phyloP scores from a whole-genome alignment of 2,888 invertebrate genomes.

The Gasteruption jaculator region DNA sequence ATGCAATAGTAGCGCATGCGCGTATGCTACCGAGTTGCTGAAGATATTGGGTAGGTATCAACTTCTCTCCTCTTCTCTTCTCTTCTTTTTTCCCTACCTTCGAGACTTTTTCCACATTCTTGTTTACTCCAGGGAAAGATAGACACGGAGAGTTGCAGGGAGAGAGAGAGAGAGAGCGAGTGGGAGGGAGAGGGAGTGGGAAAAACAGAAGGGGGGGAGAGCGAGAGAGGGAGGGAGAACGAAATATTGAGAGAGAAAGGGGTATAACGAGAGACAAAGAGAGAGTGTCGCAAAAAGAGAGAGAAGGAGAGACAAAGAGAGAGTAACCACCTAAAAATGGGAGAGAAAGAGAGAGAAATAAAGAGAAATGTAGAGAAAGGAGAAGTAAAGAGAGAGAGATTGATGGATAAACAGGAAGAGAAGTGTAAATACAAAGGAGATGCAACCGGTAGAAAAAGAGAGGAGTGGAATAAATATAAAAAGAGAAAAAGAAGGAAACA shows the following conservation, averaged over 20 bases:
- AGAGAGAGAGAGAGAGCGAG: not conserved
- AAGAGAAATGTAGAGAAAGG: conserved; percentile 17
- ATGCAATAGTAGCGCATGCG: too few species aligned
- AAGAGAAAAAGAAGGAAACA: too few species aligned
- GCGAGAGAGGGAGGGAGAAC: conserved; percentile 6
- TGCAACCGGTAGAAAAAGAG: conserved; percentile 11
- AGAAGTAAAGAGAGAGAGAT: conserved; percentile 22
- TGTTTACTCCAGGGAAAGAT: conserved; percentile 21
- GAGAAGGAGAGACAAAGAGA: conserved; percentile 23
- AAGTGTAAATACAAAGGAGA: conserved; percentile 14
- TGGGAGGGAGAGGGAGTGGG: conserved; percentile 6
- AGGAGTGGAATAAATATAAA: conserved; percentile 19
- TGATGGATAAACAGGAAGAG: conserved; percentile 15
- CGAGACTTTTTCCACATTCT: conserved; percentile 12
- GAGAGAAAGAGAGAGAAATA: conserved; percentile 8
- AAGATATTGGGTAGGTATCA: too few species aligned
- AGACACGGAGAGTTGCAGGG: conserved; percentile 1
- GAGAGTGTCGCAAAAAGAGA: conserved; percentile 13
- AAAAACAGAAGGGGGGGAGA: conserved; percentile 19
- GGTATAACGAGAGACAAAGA: conserved; percentile 6
- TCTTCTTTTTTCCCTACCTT: not conserved
- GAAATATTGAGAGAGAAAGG: conserved; percentile 6
- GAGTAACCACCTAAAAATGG: conserved; percentile 17
- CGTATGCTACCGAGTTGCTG: too few species aligned
- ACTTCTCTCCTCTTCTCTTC: conserved; percentile 17